These are phyloP conservation scores for Agrenia bidenticulata DNA, from an alignment of 2,888 invertebrate genomes.

Conservation along the genomic window DNA sequence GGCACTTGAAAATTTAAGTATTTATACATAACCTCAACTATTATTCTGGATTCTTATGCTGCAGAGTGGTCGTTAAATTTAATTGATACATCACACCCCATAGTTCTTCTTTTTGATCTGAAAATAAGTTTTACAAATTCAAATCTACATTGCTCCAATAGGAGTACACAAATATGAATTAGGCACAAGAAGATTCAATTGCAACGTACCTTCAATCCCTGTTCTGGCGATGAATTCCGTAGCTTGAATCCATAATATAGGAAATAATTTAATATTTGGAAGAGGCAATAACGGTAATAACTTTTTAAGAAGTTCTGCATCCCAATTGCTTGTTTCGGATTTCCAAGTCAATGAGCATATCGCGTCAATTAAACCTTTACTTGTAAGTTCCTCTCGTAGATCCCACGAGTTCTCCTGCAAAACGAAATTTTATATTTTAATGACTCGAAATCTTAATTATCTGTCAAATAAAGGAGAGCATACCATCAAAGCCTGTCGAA, in stretches of 20 bases:
- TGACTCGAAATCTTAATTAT: too few species aligned
- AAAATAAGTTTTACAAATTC: constrained; percentile 9
- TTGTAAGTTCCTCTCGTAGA: constrained; percentile 41
- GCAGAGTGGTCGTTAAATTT: constrained; percentile 34
- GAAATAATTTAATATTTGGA: constrained; percentile 36
- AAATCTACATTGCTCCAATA: too few species aligned
- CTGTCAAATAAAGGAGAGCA: too few species aligned
- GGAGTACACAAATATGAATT: constrained; percentile 7
- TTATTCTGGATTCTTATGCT: constrained; percentile 17
- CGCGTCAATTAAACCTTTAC: constrained; percentile 46
- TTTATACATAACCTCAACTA: constrained; percentile 25
- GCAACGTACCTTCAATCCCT: constrained; percentile 17
- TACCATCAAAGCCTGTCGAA: constrained; percentile 46
- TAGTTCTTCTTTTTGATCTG: constrained; percentile 44
- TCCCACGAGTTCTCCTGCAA: constrained; percentile 51
- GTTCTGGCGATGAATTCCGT: constrained; percentile 31
- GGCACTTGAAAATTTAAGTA: constrained; percentile 45
- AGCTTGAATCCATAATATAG: constrained; percentile 45
- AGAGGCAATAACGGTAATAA: constrained; percentile 42
- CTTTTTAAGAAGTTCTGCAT: constrained; percentile 35
- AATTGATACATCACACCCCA: constrained; percentile 44
- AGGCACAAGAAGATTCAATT: constrained; percentile 11
- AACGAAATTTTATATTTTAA: too few species aligned
- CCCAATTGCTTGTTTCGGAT: constrained; percentile 37
- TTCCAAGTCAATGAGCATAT: constrained; percentile 48